Base-by-base conservation (phyloP, 2,113 vertebrate genomes). In the Apus apus region DNA sequence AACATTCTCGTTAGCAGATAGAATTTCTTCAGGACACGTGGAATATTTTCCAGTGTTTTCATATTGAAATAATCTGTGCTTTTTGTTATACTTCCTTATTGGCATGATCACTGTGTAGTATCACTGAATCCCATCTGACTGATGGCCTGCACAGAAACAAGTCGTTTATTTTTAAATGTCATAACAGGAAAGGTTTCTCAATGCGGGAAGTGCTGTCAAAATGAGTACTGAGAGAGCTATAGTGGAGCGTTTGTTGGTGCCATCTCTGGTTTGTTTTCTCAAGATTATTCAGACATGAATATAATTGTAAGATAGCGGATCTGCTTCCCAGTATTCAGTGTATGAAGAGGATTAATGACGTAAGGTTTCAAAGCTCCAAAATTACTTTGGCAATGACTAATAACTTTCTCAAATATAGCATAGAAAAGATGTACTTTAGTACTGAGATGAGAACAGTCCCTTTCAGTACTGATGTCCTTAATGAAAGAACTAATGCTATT, bases 401-500 rank as follows among this genome's bases (percentile, higher is more conserved):
- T 89, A 87, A 73, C 77, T 76, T 12, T 3, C 12, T 95, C 46
- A 74, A 67, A 78, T 86, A 74, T 27, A 64, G 56, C n/a, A 25
- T 73, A 18, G 60, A 62, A 29, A 45, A 66, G 20, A 61, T 25
- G 21, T 38, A 8, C 50, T 75, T 70, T 4, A 53, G 30, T 26
- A 40, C 38, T n/a, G 61, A 83, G 72, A 25, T 84, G 82, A 74
- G 87, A 77, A 29, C 22, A 23, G 57, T 53, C 18, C 13, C 32
- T 87, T 48, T 90, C 2, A 2, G 30, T 87, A 15, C 40, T 29
- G 38, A 45, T 62, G 78, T 26, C 85, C 50, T 53, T 65, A 71
- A 21, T 34, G 40, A 76, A 93, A 83, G 60, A 81, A 48, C 57
- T 81, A 88, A 96, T 93, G 79, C 79, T 90, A 29, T 93, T 90